phyloP scores from a whole-genome alignment of 2,888 invertebrate genomes.

The Tetrapedia diversipes region DNA sequence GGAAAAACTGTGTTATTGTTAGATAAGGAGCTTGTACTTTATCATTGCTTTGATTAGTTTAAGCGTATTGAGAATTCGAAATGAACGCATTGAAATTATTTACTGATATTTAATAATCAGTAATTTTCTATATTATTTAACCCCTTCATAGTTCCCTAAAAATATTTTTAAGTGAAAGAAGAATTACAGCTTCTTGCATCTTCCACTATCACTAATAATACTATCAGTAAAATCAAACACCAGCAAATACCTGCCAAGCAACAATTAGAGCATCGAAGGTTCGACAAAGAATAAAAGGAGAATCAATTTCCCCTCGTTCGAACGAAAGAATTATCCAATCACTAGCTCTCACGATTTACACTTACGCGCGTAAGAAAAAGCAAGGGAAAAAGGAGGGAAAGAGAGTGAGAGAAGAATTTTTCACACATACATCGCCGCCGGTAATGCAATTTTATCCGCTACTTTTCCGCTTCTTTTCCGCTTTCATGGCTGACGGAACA shows the following conservation, averaged over 20 bases:
- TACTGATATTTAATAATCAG: too few species aligned
- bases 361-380: neutral
- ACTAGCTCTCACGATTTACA: neutral
- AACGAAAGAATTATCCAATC: neutral
- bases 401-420: conserved; percentile 7
- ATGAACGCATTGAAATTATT: too few species aligned
- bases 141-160: too few species aligned
- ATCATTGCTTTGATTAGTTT: neutral
- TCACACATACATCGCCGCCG: neutral
- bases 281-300: neutral
- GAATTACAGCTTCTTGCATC: too few species aligned
- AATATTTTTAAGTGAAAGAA: too few species aligned
- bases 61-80: too few species aligned
- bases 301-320: neutral
- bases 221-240: too few species aligned
- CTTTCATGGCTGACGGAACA: neutral
- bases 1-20: neutral
- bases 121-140: too few species aligned
- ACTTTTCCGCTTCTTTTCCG: neutral
- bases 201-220: too few species aligned
- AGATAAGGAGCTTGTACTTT: neutral
- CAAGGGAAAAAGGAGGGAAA: neutral
- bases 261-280: neutral
- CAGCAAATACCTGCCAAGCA: too few species aligned
- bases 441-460: conserved; percentile 12